phyloP scores from a whole-genome alignment of 2,888 invertebrate genomes.

The Cyaniris semiargus region DNA sequence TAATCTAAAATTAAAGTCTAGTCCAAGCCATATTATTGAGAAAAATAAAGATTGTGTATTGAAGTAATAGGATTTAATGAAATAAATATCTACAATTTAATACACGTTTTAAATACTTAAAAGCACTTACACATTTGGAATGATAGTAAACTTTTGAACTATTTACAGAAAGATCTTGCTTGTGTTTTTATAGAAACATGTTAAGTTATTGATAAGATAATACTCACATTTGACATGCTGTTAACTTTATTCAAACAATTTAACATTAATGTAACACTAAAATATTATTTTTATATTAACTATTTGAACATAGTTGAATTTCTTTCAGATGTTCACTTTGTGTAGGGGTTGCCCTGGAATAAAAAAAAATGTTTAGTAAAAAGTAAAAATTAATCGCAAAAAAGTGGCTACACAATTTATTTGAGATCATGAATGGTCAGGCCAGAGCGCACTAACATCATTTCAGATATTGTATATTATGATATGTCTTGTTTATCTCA shows the following conservation, averaged over 20 bases:
- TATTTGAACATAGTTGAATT: conserved; percentile 15
- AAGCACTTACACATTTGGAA: conserved; percentile 11
- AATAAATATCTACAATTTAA: conserved; percentile 21
- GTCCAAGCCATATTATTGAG: not conserved
- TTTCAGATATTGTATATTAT: too few species aligned
- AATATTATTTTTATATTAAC: not conserved
- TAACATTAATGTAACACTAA: not conserved
- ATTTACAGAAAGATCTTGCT: conserved; percentile 7
- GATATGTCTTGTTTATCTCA: too few species aligned
- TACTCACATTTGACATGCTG: conserved; percentile 27
- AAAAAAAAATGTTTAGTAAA: conserved; percentile 40
- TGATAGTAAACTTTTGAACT: conserved; percentile 5
- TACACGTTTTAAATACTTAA: not conserved
- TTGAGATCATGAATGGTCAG: too few species aligned
- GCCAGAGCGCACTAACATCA: too few species aligned
- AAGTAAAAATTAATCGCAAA: not conserved
- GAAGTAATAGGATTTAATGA: conserved; percentile 6
- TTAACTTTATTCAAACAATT: conserved; percentile 37
- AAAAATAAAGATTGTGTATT: not conserved
- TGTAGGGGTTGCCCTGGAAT: conserved; percentile 61
- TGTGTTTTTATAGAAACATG: not conserved
- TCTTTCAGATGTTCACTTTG: conserved; percentile 37
- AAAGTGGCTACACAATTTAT: too few species aligned
- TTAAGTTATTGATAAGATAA: not conserved
- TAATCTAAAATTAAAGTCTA: not conserved